Percentiles rank a stretch among this genome's conserved stretches.
Evolutionary conservation across 1,140 invertebrate genomes (phyloP).

Genomic region (Vanessa atalanta): DNA sequence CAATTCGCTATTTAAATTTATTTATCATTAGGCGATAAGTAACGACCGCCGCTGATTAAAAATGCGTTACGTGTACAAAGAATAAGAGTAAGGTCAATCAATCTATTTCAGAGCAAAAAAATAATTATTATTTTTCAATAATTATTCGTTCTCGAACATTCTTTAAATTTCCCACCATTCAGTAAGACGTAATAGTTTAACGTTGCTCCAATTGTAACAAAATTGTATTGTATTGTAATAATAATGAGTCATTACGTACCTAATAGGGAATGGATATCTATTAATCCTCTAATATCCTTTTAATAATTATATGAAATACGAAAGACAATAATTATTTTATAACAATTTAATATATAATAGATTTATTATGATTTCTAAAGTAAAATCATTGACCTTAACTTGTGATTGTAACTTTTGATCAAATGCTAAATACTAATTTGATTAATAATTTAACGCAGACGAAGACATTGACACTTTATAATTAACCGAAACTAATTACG

Average conservation of each 20-base stretch:
- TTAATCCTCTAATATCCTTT: no score
- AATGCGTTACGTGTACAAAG: not conserved
- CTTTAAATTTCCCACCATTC: not conserved
- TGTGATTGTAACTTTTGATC: not conserved
- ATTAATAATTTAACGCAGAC: conserved; percentile 10
- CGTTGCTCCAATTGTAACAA: no score
- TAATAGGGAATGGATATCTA: no score
- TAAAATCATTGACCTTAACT: conserved; percentile 4
- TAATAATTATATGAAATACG: not conserved
- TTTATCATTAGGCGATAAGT: not conserved
- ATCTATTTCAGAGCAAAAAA: not conserved
- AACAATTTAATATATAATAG: no score
- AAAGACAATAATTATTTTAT: no score
- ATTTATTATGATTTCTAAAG: not conserved
- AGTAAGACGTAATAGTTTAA: no score
- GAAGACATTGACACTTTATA: conserved; percentile 9
- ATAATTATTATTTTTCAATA: no score
- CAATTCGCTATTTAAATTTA: not conserved
- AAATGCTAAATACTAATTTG: conserved; percentile 5
- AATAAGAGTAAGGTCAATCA: not conserved
- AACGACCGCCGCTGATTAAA: not conserved
- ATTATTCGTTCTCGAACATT: not conserved
- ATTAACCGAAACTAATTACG: conserved; percentile 13
- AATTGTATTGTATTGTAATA: no score
- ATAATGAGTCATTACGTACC: no score